A percentile compares a stretch with the other conserved stretches of the same genome.
These are phyloP conservation scores for Epinotia demarniana DNA, from an alignment of 2,888 invertebrate genomes.

Conservation along the genomic window DNA sequence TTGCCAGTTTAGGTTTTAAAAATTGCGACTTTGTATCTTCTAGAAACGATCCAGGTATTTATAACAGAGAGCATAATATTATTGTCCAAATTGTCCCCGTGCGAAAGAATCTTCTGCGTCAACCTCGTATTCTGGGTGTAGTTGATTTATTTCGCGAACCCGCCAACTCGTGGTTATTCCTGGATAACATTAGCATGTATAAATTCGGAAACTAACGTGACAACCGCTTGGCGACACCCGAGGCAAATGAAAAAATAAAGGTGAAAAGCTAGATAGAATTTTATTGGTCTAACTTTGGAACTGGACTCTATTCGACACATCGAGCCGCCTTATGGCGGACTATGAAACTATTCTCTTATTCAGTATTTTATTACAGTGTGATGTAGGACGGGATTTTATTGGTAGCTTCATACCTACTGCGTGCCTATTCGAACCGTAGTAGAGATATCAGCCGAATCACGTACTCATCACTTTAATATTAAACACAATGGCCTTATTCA, in stretches of 20 bases:
- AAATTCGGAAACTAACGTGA: slow-evolving; percentile 57
- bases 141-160: slow-evolving; percentile 54
- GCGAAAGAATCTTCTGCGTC: slow-evolving; percentile 48
- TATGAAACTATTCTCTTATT: background rate
- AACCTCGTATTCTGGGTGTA: slow-evolving; percentile 48
- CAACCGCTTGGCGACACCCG: slow-evolving; percentile 25
- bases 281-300: background rate
- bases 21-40: too few relatives aligned
- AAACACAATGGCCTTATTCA: too few relatives aligned
- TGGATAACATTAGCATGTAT: slow-evolving; percentile 57
- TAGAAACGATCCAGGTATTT: too few relatives aligned
- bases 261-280: slow-evolving; percentile 4
- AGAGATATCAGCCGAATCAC: too few relatives aligned
- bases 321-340: background rate
- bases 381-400: too few relatives aligned
- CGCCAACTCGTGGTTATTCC: slow-evolving; percentile 56
- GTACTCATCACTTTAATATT: too few relatives aligned
- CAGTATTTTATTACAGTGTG: too few relatives aligned
- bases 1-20: too few relatives aligned
- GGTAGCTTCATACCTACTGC: too few relatives aligned
- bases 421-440: too few relatives aligned
- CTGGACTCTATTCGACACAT: background rate
- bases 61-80: background rate
- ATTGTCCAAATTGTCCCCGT: slow-evolving; percentile 12
- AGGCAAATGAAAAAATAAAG: slow-evolving; percentile 20